Evolutionary conservation across 2,888 invertebrate species (phyloP).

Genomic region (Agelastica alni): DNA sequence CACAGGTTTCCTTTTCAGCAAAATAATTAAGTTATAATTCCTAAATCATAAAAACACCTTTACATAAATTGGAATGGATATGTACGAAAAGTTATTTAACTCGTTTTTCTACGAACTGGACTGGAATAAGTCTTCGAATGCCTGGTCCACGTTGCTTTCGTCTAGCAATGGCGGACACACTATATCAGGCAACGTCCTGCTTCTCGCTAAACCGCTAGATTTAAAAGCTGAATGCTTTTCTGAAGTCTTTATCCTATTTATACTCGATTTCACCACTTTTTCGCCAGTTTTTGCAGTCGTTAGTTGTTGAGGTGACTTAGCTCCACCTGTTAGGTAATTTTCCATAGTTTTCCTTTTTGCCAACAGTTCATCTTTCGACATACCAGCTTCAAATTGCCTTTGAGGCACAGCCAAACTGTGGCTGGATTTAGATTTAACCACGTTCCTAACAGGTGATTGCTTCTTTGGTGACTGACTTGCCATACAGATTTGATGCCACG

Average conservation of each 20-base stretch:
- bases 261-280: slow-evolving; percentile 44
- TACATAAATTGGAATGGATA: slow-evolving; percentile 39
- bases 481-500: slow-evolving; percentile 74
- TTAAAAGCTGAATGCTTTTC: slow-evolving; percentile 57
- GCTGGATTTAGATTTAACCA: slow-evolving; percentile 71
- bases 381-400: slow-evolving; percentile 81
- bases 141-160: slow-evolving; percentile 83
- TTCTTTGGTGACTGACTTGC: slow-evolving; percentile 29
- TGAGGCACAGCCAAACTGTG: slow-evolving; percentile 72
- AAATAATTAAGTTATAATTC: slow-evolving; percentile 30
- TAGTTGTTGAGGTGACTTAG: slow-evolving; percentile 53
- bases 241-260: slow-evolving; percentile 59
- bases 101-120: slow-evolving; percentile 46
- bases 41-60: slow-evolving; percentile 32
- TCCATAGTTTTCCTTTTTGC: slow-evolving; percentile 75
- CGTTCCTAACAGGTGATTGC: slow-evolving; percentile 34
- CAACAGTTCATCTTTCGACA: slow-evolving; percentile 67
- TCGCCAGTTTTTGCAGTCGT: slow-evolving; percentile 31
- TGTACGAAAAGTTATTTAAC: slow-evolving; percentile 16
- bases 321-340: slow-evolving; percentile 67
- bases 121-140: slow-evolving; percentile 82
- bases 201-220: slow-evolving; percentile 66
- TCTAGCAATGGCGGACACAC: slow-evolving; percentile 68
- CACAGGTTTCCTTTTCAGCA: slow-evolving; percentile 14
- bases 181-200: slow-evolving; percentile 78